Evolutionary conservation across 2,888 invertebrate species (phyloP), one percentile per base, ranked within the genome.

Genomic region (Dryobota labecula): DNA sequence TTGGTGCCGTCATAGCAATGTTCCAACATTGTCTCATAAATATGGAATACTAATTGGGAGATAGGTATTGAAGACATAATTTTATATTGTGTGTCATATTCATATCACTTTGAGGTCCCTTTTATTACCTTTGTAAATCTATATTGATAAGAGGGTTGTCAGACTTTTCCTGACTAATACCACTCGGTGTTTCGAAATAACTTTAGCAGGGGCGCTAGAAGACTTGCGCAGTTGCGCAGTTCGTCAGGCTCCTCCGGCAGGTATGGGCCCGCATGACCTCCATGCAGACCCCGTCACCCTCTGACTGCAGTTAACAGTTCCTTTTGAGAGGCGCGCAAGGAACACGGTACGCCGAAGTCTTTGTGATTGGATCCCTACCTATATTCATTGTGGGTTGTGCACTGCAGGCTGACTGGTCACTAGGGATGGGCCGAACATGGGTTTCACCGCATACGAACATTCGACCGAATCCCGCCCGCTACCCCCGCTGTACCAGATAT

Each of bases 1-100:
- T 43, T 56, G 53, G 70, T 47, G n/a, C 38, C 24, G 43, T 64
- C 73, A 70, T 63, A 20, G 33, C 6, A 64, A 66, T 70, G 36
- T 66, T 53, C 20, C 38, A 33, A 69, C 27, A 45, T 61, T 60
- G 60, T 65, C 43, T 54, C 30, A n/a, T 47, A 36, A 47, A 54
- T 9, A 13, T 27, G 47, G 13, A 66, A 30, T 57, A 49, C 9
- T 61, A 51, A 70, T 56, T 3, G 27, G n/a, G 4, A 20, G 18
- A 57, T 61, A 20, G 18, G 53, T 61, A 47, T 54, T 30, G 1
- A 27, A n/a, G 15, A n/a, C 6, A n/a, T 13, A 0, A 18, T 27
- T 20, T 33, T 45, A 27, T 27, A n/a, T 11, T 64, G 30, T n/a
- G 7, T 33, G 30, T 33, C 4, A 7, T n/a, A n/a, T n/a, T n/a